These are phyloP conservation scores for Scaptomyza parva DNA, from an alignment of 2,888 invertebrate species.

Conservation along the genomic window DNA sequence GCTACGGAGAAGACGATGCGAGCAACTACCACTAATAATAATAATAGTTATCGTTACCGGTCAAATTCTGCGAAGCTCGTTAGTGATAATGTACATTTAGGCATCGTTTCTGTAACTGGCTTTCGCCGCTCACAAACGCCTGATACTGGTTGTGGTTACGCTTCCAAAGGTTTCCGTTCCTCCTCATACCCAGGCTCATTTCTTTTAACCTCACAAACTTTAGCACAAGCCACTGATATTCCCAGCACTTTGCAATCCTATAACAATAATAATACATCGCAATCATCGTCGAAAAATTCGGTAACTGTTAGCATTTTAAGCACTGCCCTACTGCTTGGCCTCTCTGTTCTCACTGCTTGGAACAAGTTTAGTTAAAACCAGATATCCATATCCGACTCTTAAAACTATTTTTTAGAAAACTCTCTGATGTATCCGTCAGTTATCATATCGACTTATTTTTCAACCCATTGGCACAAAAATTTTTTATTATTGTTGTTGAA, in stretches of 20 bases:
- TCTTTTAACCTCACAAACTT: slow-evolving; percentile 17
- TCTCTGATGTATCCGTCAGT: slow-evolving; percentile 47
- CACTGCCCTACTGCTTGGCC: slow-evolving; percentile 81
- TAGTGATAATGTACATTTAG: slow-evolving; percentile 80
- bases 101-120: slow-evolving; percentile 71
- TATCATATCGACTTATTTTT: slow-evolving; percentile 3
- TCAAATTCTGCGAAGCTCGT: slow-evolving; percentile 69
- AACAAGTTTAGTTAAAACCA: slow-evolving; percentile 63
- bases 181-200: slow-evolving; percentile 6
- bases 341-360: slow-evolving; percentile 82
- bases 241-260: slow-evolving; percentile 24
- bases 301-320: slow-evolving; percentile 85
- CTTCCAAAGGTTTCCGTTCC: slow-evolving; percentile 59
- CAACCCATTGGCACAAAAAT: slow-evolving; percentile 24
- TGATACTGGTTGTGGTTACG: slow-evolving; percentile 70
- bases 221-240: slow-evolving; percentile 15
- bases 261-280: slow-evolving; percentile 44
- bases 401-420: slow-evolving; percentile 15
- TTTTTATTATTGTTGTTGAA: slow-evolving; percentile 59
- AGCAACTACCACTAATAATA: slow-evolving; percentile 26
- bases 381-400: neutral
- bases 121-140: slow-evolving; percentile 59
- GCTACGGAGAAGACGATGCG: slow-evolving; percentile 34
- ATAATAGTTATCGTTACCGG: slow-evolving; percentile 68
- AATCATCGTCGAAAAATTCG: slow-evolving; percentile 48